A percentile compares a stretch with the other conserved stretches of the same genome.
Conservation (phyloP, 2,888 invertebrate species). For the Ptilodon capucinus region DNA sequence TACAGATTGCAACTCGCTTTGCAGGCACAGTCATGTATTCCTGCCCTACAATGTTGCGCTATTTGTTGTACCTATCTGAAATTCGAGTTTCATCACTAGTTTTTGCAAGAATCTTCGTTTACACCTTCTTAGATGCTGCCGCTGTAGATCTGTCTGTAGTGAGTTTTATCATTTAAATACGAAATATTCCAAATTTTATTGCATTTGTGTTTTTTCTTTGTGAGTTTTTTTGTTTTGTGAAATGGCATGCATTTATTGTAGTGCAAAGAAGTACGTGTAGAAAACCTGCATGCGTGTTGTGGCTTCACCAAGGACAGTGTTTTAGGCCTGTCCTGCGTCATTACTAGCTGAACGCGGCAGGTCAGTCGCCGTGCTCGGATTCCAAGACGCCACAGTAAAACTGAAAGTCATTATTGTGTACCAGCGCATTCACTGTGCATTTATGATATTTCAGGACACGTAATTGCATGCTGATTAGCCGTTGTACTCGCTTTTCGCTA, state of each 20-base stretch:
- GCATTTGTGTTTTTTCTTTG: too few relatives aligned
- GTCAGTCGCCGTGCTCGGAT: conserved; percentile 63
- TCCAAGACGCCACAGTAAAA: conserved; percentile 71
- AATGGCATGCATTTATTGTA: not conserved
- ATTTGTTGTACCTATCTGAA: conserved; percentile 13
- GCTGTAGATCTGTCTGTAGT: too few relatives aligned
- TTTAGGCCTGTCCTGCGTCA: conserved; percentile 46
- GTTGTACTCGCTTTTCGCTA: conserved; percentile 10
- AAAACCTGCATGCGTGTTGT: not conserved
- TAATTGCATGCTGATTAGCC: conserved; percentile 25
- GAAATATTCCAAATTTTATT: too few relatives aligned
- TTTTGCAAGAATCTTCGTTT: conserved; percentile 9
- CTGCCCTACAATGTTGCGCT: conserved; percentile 2
- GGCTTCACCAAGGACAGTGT: not conserved
- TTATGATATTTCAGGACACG: conserved; percentile 61
- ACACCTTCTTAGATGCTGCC: too few relatives aligned
- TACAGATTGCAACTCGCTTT: conserved; percentile 8
- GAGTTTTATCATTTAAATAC: too few relatives aligned
- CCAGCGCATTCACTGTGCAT: conserved; percentile 40
- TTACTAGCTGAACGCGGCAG: conserved; percentile 67
- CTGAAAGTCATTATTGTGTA: conserved; percentile 54
- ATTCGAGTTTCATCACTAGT: conserved; percentile 19
- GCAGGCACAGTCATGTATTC: conserved; percentile 21
- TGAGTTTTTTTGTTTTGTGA: not conserved
- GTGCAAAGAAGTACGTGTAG: not conserved